Conservation (phyloP, 1,140 invertebrate genomes). For the Magallana angulata region DNA sequence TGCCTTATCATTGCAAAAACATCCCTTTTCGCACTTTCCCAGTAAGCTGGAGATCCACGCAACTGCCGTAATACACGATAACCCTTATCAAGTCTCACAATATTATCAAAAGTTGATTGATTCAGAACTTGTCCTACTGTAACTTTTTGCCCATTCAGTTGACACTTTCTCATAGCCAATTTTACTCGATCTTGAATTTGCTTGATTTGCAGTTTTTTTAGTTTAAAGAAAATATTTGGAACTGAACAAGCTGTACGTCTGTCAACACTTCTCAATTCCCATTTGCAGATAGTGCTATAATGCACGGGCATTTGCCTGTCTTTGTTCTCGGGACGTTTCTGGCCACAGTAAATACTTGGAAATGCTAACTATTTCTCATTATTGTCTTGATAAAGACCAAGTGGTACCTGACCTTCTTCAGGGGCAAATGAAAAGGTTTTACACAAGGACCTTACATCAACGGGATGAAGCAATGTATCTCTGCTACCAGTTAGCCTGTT, state of each 20-base stretch:
- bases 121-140: slow-evolving; percentile 50
- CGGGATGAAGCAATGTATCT: too few species aligned
- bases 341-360: slow-evolving; percentile 53
- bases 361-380: slow-evolving; percentile 56
- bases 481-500: too few species aligned
- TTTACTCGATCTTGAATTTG: slow-evolving; percentile 51
- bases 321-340: slow-evolving; percentile 44
- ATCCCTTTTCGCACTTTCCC: slow-evolving; percentile 56
- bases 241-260: slow-evolving; percentile 51
- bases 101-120: slow-evolving; percentile 36
- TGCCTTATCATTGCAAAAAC: slow-evolving; percentile 61
- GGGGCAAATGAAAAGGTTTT: slow-evolving; percentile 41
- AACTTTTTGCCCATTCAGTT: slow-evolving; percentile 25
- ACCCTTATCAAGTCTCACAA: slow-evolving; percentile 60
- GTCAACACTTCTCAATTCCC: slow-evolving; percentile 56
- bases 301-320: slow-evolving; percentile 35
- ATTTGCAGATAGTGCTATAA: slow-evolving; percentile 59
- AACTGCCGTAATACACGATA: slow-evolving; percentile 54
- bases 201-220: slow-evolving; percentile 59
- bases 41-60: slow-evolving; percentile 58
- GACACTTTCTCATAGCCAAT: slow-evolving; percentile 51
- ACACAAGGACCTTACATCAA: too few species aligned
- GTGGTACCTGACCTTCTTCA: too few species aligned
- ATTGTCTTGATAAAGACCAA: too few species aligned
- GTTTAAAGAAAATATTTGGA: slow-evolving; percentile 61